These are phyloP conservation scores for Zeugodacus cucurbitae DNA, from an alignment of 1,140 invertebrate genomes.

Conservation along the genomic window DNA sequence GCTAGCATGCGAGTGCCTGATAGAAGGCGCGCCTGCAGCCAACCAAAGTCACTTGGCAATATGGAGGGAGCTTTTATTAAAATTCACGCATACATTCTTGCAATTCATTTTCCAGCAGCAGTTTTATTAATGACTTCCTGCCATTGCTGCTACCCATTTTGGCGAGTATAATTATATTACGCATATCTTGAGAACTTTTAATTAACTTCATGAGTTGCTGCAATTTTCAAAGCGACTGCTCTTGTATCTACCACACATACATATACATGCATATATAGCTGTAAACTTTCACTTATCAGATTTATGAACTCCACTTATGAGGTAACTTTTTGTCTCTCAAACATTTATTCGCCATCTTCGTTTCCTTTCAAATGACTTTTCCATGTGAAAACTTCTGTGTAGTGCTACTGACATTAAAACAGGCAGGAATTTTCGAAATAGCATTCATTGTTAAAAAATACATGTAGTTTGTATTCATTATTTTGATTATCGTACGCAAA, in stretches of 20 bases:
- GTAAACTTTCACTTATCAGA: background rate
- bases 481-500: too few species aligned
- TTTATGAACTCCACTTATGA: background rate
- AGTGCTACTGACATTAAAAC: too few species aligned
- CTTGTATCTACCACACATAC: background rate
- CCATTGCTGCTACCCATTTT: background rate
- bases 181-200: background rate
- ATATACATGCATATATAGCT: background rate
- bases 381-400: too few species aligned
- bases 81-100: conserved; percentile 4
- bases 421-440: too few species aligned
- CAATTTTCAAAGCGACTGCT: too few species aligned
- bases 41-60: background rate
- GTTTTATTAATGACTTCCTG: background rate
- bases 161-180: background rate
- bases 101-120: background rate
- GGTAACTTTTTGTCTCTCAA: too few species aligned
- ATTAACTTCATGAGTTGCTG: background rate
- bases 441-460: too few species aligned
- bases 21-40: too few species aligned
- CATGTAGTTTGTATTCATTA: too few species aligned
- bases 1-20: background rate
- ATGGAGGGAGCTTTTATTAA: background rate
- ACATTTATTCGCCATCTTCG: too few species aligned
- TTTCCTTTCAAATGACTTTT: too few species aligned